A percentile compares a stretch with the other conserved stretches of the same genome.
phyloP scores from a whole-genome alignment of 2,797 vertebrate genomes.

The Protonibea diacanthus region DNA sequence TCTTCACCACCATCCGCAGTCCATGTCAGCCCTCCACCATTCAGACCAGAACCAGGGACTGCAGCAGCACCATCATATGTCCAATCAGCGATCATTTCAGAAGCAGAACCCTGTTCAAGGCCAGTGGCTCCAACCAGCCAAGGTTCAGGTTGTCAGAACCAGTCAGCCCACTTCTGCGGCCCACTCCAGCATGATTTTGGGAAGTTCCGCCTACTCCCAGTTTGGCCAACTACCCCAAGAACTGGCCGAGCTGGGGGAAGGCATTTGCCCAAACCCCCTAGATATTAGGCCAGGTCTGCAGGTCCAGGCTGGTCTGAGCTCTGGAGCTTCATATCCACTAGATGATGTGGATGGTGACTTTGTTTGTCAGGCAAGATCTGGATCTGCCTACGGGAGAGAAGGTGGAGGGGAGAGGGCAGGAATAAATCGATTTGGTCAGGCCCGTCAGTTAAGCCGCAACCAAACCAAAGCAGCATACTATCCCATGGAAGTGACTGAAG shows the following conservation, averaged over 20 bases:
- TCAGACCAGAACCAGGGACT: slow-evolving; percentile 68
- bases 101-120: slow-evolving; percentile 87
- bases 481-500: slow-evolving; percentile 84
- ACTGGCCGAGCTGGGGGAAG: slow-evolving; percentile 87
- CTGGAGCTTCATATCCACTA: slow-evolving; percentile 83
- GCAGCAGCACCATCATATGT: slow-evolving; percentile 88
- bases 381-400: slow-evolving; percentile 87
- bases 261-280: slow-evolving; percentile 86
- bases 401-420: slow-evolving; percentile 72
- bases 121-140: slow-evolving; percentile 93
- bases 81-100: slow-evolving; percentile 90
- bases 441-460: slow-evolving; percentile 92
- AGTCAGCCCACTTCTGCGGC: slow-evolving; percentile 86
- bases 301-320: slow-evolving; percentile 88
- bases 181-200: slow-evolving; percentile 76
- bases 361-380: slow-evolving; percentile 81
- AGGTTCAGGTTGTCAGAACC: slow-evolving; percentile 92
- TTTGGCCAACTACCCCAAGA: slow-evolving; percentile 93
- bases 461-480: slow-evolving; percentile 94
- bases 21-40: slow-evolving; percentile 87
- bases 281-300: slow-evolving; percentile 84
- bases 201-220: slow-evolving; percentile 90
- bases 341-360: slow-evolving; percentile 75
- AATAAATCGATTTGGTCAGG: slow-evolving; percentile 87
- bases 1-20: slow-evolving; percentile 87